Evolutionary conservation across 1,140 invertebrate species (phyloP).

Genomic region (Drosophila kurseongensis): DNA sequence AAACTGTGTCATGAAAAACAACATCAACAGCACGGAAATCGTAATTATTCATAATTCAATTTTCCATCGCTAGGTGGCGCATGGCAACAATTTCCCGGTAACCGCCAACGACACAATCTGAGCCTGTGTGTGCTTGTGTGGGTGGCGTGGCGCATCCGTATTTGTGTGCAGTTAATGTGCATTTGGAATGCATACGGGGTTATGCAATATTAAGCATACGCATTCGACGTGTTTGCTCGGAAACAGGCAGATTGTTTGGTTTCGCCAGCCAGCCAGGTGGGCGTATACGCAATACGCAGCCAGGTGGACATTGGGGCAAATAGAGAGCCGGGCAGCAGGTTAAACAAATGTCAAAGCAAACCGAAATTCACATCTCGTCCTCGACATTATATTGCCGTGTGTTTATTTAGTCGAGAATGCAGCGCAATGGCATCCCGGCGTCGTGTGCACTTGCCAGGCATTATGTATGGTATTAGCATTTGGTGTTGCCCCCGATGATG

Average conservation of each 20-base stretch:
- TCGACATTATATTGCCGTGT: conserved; percentile 60
- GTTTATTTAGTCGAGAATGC: conserved; percentile 57
- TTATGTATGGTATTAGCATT: conserved; percentile 60
- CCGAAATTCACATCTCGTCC: conserved; percentile 65
- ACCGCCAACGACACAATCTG: conserved; percentile 50
- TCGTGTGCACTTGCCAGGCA: conserved; percentile 15
- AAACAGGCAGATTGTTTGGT: conserved; percentile 21
- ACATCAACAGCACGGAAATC: conserved; percentile 39
- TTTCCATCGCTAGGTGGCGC: conserved; percentile 67
- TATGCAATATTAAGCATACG: conserved; percentile 80
- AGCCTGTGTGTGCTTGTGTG: conserved; percentile 2
- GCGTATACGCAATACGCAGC: background rate
- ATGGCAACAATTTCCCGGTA: conserved; percentile 60
- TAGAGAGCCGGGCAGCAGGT: conserved; percentile 43
- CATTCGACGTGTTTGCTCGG: conserved; percentile 61
- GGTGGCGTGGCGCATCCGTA: conserved; percentile 13
- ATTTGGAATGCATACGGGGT: conserved; percentile 71
- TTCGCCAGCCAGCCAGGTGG: conserved; percentile 1
- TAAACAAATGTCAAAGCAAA: conserved; percentile 73
- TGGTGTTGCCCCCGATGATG: conserved; percentile 66
- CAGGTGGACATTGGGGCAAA: background rate
- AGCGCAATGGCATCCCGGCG: conserved; percentile 18
- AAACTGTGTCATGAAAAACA: background rate
- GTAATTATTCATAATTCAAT: conserved; percentile 81
- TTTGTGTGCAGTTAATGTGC: conserved; percentile 74